Percentiles rank a stretch among this genome's conserved stretches.
Conservation (phyloP, 2,797 vertebrate genomes). For the Chaetophractus vellerosus region DNA sequence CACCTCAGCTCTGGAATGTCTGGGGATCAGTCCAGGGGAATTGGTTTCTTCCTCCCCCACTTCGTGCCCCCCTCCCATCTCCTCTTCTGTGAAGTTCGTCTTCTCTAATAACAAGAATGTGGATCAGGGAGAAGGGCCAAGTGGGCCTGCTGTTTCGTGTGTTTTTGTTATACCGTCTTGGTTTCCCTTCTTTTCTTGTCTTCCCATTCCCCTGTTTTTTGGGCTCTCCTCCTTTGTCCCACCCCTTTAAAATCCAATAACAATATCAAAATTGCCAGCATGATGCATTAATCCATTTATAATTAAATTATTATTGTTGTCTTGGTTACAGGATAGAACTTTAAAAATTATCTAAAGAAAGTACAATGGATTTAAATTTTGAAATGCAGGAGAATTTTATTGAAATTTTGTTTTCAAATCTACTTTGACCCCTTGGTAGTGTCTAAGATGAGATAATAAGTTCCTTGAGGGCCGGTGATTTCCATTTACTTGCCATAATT, state of each 20-base stretch:
- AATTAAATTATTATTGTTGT: not conserved
- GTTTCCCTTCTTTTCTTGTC: not conserved
- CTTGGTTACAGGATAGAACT: not conserved
- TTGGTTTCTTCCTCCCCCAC: not conserved
- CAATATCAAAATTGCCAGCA: not conserved
- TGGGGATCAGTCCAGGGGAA: not conserved
- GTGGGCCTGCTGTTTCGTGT: not conserved
- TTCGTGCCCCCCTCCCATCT: not conserved
- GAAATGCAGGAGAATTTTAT: constrained; percentile 29
- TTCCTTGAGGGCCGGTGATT: not conserved
- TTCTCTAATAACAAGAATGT: not conserved
- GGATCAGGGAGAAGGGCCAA: not conserved
- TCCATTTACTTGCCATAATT: not conserved
- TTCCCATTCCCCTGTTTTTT: not conserved
- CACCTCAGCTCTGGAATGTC: not conserved
- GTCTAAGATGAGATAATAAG: not conserved
- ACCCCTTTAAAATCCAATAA: not conserved
- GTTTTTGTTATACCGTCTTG: rapidly evolving
- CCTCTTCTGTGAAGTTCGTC: not conserved
- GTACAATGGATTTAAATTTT: not conserved
- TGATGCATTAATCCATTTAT: not conserved
- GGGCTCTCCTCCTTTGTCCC: not conserved
- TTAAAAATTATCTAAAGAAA: not conserved
- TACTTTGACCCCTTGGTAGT: not conserved
- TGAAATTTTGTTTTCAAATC: constrained; percentile 31